phyloP scores from a whole-genome alignment of 1,140 invertebrate genomes.

The Papilio aristodemus region DNA sequence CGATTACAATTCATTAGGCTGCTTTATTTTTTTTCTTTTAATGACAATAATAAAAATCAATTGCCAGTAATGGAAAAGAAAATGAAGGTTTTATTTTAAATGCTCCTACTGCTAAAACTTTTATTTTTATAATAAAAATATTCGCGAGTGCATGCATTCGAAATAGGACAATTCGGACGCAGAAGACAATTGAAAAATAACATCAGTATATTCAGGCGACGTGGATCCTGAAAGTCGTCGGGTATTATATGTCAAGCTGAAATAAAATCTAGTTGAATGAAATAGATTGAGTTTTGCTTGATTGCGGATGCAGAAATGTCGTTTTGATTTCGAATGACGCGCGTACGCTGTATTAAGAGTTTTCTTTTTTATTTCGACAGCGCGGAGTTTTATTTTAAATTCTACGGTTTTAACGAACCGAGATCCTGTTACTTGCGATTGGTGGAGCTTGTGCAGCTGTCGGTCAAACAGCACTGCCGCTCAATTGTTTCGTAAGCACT shows the following conservation, averaged over 20 bases:
- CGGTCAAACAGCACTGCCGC: constrained; percentile 33
- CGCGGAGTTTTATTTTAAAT: constrained; percentile 72
- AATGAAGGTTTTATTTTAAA: not conserved
- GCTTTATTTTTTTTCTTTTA: constrained; percentile 31
- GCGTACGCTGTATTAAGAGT: constrained; percentile 52
- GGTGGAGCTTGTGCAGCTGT: constrained; percentile 49
- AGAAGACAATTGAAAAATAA: constrained; percentile 76
- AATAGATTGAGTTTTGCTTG: constrained; percentile 48
- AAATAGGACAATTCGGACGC: constrained; percentile 75
- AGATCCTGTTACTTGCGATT: constrained; percentile 60
- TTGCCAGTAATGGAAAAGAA: constrained; percentile 26
- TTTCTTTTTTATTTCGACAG: constrained; percentile 67
- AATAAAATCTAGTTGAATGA: constrained; percentile 47
- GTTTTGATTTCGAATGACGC: constrained; percentile 54
- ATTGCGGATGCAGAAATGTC: constrained; percentile 43
- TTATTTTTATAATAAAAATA: constrained; percentile 57
- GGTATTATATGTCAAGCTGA: constrained; percentile 38
- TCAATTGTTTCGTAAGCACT: constrained; percentile 33
- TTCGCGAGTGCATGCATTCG: constrained; percentile 58
- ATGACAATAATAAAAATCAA: constrained; percentile 29
- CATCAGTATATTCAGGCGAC: constrained; percentile 46
- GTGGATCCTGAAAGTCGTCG: constrained; percentile 44
- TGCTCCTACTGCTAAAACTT: constrained; percentile 40
- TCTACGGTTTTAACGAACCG: constrained; percentile 71
- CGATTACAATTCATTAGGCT: constrained; percentile 49